Conservation (phyloP, 2,797 vertebrate genomes). For the Eremophila alpestris region DNA sequence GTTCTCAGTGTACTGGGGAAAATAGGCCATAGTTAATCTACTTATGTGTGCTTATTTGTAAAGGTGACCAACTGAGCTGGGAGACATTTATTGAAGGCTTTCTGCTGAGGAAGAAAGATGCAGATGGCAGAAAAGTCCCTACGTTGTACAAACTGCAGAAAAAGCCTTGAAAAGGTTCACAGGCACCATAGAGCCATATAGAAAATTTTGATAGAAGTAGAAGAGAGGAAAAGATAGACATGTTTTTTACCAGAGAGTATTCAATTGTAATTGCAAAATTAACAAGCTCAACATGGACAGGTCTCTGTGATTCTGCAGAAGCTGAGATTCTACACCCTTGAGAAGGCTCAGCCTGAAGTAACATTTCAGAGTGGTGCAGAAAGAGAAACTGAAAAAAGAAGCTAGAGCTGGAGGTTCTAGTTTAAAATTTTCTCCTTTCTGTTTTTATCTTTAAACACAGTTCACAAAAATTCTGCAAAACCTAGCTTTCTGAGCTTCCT, state of each 20-base stretch:
- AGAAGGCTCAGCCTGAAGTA: not conserved
- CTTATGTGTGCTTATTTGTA: not conserved
- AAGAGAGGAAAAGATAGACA: not conserved
- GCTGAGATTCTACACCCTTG: accelerated
- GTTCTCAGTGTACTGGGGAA: not conserved
- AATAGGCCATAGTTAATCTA: not conserved
- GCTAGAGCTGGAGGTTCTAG: not conserved
- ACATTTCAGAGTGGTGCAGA: not conserved
- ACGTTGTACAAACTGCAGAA: not conserved
- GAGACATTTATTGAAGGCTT: not conserved
- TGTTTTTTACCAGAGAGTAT: not conserved
- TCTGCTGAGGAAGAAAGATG: not conserved
- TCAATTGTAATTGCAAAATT: not conserved
- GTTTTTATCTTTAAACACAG: not conserved
- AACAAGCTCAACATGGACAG: not conserved
- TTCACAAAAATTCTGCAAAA: not conserved
- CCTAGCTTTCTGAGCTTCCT: accelerated
- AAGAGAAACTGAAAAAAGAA: not conserved
- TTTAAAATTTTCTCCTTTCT: not conserved
- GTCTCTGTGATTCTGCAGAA: not conserved
- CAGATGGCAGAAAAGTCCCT: not conserved
- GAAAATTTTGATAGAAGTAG: not conserved
- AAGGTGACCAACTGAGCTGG: not conserved
- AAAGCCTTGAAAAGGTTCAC: not conserved
- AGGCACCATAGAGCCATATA: accelerated